Percentiles rank a stretch among this genome's conserved stretches.
These are phyloP conservation scores for Betta splendens DNA, from an alignment of 2,797 vertebrate species.

Conservation along the genomic window DNA sequence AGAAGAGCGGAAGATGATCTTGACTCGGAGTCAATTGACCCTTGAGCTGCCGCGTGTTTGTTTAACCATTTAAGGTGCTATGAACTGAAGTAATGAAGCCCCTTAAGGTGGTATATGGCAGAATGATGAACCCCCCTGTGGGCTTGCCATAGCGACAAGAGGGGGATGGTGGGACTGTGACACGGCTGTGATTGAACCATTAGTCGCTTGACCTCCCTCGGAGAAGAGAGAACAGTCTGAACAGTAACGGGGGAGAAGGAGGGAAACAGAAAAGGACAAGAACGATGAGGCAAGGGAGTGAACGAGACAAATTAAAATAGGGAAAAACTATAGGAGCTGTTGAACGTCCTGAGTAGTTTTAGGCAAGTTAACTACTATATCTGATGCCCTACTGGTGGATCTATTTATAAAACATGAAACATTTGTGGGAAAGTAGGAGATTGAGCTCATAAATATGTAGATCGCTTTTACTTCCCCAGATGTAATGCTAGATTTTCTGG, in stretches of 20 bases:
- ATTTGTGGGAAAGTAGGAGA: slow-evolving; percentile 38
- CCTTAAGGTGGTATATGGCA: slow-evolving; percentile 89
- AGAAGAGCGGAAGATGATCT: slow-evolving; percentile 18
- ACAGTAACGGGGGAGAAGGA: slow-evolving; percentile 75
- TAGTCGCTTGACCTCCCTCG: slow-evolving; percentile 91
- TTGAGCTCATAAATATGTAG: slow-evolving; percentile 54
- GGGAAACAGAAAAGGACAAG: slow-evolving; percentile 3
- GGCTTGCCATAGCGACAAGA: slow-evolving; percentile 43
- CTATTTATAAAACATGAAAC: slow-evolving; percentile 56
- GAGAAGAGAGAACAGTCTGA: slow-evolving; percentile 83
- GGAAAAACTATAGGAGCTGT: not conserved
- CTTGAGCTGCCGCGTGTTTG: slow-evolving; percentile 86
- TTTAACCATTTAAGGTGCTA: slow-evolving; percentile 90
- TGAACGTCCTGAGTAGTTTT: slow-evolving; percentile 6
- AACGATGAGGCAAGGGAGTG: slow-evolving; percentile 23
- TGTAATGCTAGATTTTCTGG: slow-evolving; percentile 37
- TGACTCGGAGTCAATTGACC: slow-evolving; percentile 88
- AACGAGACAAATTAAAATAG: slow-evolving; percentile 73
- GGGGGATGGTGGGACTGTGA: slow-evolving; percentile 80
- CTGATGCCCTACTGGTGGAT: slow-evolving; percentile 10
- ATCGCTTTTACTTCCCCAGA: slow-evolving; percentile 31
- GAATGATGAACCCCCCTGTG: slow-evolving; percentile 88
- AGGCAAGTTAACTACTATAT: slow-evolving; percentile 3
- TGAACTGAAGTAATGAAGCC: slow-evolving; percentile 89
- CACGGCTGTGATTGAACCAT: slow-evolving; percentile 95